These are phyloP conservation scores for Gadus macrocephalus DNA, from an alignment of 2,113 vertebrate species.

Conservation along the genomic window DNA sequence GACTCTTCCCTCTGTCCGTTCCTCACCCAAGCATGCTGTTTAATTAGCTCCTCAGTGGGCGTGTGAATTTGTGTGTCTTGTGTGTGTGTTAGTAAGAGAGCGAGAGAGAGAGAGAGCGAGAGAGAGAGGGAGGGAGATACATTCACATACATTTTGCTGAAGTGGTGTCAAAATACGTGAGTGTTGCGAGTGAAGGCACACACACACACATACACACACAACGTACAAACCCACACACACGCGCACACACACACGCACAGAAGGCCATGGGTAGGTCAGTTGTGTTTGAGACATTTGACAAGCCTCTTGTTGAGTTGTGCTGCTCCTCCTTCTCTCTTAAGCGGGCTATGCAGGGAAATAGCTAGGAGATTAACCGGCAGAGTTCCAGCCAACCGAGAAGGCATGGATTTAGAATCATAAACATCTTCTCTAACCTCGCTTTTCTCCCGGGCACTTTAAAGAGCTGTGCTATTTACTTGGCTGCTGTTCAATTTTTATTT, in stretches of 20 bases:
- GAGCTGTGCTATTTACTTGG: too few species aligned
- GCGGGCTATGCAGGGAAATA: background rate
- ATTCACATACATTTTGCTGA: slow-evolving; percentile 41
- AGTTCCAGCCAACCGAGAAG: background rate
- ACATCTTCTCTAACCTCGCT: too few species aligned
- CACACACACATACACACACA: slow-evolving; percentile 12
- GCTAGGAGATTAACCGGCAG: background rate
- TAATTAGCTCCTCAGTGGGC: slow-evolving; percentile 69
- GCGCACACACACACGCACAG: slow-evolving; percentile 23
- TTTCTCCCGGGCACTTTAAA: too few species aligned
- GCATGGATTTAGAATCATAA: background rate
- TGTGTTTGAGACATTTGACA: slow-evolving; percentile 39
- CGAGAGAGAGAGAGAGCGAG: too few species aligned
- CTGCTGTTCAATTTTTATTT: too few species aligned
- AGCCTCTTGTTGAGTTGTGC: slow-evolving; percentile 27
- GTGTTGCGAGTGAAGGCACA: slow-evolving; percentile 41
- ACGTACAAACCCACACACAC: slow-evolving; percentile 11
- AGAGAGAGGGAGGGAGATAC: slow-evolving; percentile 33
- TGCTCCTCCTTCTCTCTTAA: background rate
- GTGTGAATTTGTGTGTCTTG: slow-evolving; percentile 34
- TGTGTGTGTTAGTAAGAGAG: slow-evolving; percentile 10
- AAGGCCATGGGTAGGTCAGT: slow-evolving; percentile 45
- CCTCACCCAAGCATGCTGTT: slow-evolving; percentile 47
- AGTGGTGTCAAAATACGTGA: slow-evolving; percentile 55
- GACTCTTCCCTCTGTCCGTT: slow-evolving; percentile 34